A percentile compares a stretch with the other conserved stretches of the same genome.
Conservation (phyloP, 2,797 vertebrate genomes). For the Bryconaethiops microstoma region DNA sequence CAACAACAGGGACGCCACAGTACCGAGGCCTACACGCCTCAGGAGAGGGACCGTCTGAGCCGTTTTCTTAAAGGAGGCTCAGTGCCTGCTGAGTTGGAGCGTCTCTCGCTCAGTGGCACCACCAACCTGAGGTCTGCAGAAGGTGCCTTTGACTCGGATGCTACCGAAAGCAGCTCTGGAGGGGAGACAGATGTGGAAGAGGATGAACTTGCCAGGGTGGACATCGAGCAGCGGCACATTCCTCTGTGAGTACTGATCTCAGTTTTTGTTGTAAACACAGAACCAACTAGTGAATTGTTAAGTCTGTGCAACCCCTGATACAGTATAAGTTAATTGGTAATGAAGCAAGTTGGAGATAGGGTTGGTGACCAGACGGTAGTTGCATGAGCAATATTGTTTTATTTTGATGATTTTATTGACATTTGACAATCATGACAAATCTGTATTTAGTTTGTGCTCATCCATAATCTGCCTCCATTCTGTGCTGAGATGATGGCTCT, state of each 20-base stretch:
- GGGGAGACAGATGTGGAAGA: conserved; percentile 87
- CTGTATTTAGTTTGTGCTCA: no score
- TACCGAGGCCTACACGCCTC: conserved; percentile 72
- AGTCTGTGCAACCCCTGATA: no score
- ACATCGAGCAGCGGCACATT: conserved; percentile 79
- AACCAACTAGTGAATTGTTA: no score
- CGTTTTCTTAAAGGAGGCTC: conserved; percentile 81
- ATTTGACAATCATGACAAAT: no score
- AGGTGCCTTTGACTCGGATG: conserved; percentile 84
- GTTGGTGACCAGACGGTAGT: no score
- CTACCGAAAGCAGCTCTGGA: conserved; percentile 87
- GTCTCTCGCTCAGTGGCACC: conserved; percentile 80
- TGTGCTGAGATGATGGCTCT: no score
- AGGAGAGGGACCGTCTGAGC: conserved; percentile 76
- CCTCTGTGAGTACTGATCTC: conserved; percentile 80
- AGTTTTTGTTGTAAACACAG: no score
- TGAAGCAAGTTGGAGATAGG: no score
- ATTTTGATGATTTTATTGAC: no score
- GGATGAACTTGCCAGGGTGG: conserved; percentile 78
- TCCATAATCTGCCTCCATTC: no score
- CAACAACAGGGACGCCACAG: conserved; percentile 74
- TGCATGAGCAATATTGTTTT: no score
- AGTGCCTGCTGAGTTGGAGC: conserved; percentile 80
- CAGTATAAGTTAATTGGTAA: no score
- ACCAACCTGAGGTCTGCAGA: conserved; percentile 80